These are phyloP conservation scores for Hermaeophaga mercurialis DNA, from an alignment of 2,888 invertebrate genomes.

Conservation along the genomic window DNA sequence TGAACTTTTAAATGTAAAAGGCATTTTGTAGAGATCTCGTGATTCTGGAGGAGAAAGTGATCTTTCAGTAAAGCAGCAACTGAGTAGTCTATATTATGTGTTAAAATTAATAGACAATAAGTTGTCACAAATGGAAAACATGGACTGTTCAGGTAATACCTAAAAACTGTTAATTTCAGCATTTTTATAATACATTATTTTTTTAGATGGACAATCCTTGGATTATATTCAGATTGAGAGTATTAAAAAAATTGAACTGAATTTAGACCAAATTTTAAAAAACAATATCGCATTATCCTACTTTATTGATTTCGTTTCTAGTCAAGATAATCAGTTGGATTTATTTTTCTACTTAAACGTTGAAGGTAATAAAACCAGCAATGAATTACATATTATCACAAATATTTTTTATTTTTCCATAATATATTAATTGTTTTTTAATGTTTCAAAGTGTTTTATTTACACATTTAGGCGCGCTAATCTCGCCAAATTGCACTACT, in stretches of 20 bases:
- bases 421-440: no score
- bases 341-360: constrained; percentile 80
- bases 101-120: constrained; percentile 72
- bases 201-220: constrained; percentile 36
- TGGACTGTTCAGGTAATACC: constrained; percentile 39
- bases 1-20: no score
- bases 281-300: constrained; percentile 78
- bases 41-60: constrained; percentile 88
- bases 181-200: not conserved
- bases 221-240: constrained; percentile 50
- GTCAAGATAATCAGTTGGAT: constrained; percentile 71
- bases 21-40: constrained; percentile 67
- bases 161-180: not conserved
- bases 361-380: constrained; percentile 66
- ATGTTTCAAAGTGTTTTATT: no score
- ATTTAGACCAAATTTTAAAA: constrained; percentile 74
- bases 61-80: constrained; percentile 79
- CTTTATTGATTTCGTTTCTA: constrained; percentile 77
- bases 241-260: constrained; percentile 60
- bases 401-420: no score
- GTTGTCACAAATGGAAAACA: constrained; percentile 53
- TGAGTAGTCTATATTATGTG: constrained; percentile 83
- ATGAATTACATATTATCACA: no score
- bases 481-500: no score
- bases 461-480: no score